Evolutionary conservation across 2,113 vertebrate genomes (phyloP), one percentile per base, ranked within the genome.

Genomic region (Camelus bactrianus): DNA sequence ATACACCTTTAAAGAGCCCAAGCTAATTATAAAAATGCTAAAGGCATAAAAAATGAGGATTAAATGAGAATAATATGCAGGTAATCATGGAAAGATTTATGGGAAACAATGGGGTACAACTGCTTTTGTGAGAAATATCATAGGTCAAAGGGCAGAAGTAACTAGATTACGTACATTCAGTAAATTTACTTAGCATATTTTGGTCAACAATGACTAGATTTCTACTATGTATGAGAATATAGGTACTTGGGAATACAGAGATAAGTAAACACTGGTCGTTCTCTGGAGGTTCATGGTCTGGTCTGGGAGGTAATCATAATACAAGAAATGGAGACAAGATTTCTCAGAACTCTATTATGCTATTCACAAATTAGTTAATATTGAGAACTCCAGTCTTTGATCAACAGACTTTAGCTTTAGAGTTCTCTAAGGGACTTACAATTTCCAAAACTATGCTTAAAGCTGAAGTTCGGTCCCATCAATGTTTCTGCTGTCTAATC

Each of bases 301-400:
- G 17, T 89, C n/a, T 76, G 3, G 65, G 26, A 80, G 17, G 10
- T 4, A 48, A 75, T 81, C n/a, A 26, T 4, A 22, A 48, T 62
- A 48, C 4, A 81, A 48, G 50, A 38, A 62, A 38, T 38, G 6
- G 10, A 81, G 8, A 46, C 6, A 58, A 22, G 20, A 42, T 48
- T 94, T 56, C 26, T 52, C 46, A 75, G 50, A 88, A 65, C 4
- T 10, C 28, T 42, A 35, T 50, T 89, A 54, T 24, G 7, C 11
- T 64, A 12, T 76, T 81, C 17, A 82, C 28, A 58, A 58, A 86
- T 82, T 16, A 75, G 8, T 32, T 48, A 77, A 17, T 15, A 69
- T 0, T 64, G 8, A 15, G 6, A 2, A 12, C 8, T 10, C 0
- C 32, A 56, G 14, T 13, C 32, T 24, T 0, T 80, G 28, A 91